Conservation (phyloP, 2,113 vertebrate genomes). For the Sminthopsis crassicaudata region DNA sequence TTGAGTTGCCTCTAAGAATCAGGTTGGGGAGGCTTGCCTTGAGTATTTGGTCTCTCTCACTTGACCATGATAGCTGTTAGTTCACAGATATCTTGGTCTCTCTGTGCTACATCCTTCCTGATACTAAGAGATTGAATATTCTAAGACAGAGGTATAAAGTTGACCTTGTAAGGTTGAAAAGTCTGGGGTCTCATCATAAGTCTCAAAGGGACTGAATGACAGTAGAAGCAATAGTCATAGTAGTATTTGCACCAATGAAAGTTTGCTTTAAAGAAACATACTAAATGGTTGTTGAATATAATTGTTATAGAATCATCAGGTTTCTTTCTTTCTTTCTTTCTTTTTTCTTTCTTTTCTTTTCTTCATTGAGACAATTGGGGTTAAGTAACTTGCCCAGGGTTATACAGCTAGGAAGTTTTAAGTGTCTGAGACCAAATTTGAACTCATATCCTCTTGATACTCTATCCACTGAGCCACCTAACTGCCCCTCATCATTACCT, state of each 20-base stretch:
- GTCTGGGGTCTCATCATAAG: neutral
- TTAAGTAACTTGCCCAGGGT: too few species aligned
- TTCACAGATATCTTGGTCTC: neutral
- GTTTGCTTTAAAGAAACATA: constrained; percentile 28
- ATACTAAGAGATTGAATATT: neutral
- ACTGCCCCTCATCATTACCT: too few species aligned
- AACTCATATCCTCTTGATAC: too few species aligned
- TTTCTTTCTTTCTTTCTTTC: constrained; percentile 20
- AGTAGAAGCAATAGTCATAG: neutral
- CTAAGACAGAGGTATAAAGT: neutral
- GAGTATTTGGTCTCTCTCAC: neutral
- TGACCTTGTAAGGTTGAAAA: neutral
- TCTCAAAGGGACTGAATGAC: neutral
- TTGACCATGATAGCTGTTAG: neutral
- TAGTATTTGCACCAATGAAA: neutral
- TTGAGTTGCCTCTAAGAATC: neutral
- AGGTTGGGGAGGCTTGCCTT: neutral
- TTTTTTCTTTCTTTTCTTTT: too few species aligned
- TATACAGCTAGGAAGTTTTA: too few species aligned
- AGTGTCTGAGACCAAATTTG: too few species aligned
- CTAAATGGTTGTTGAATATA: constrained; percentile 29
- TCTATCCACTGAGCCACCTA: too few species aligned
- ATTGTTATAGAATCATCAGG: constrained; percentile 60
- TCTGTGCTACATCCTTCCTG: neutral
- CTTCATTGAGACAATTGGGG: too few species aligned